Base-by-base conservation (phyloP, 2,888 invertebrate species). In the Ectropis crepuscularia region DNA sequence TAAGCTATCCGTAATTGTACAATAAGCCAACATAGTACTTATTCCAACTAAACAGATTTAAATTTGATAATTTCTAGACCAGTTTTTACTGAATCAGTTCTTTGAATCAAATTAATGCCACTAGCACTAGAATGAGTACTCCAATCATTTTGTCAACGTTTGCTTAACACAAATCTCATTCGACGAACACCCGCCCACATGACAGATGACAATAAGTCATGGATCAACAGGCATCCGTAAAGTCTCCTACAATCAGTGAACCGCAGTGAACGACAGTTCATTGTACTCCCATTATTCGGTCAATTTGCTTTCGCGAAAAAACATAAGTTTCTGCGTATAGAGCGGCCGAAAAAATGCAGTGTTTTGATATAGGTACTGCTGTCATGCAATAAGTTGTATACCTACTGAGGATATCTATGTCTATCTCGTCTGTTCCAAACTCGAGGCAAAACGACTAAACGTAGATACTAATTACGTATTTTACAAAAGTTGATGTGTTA, bases 251-350 rank as follows among this genome's bases (percentile, higher is more conserved):
- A 59, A 62, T 47, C 65, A 65, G 45, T 61, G 65, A 63, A 61
- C 66, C 65, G 58, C 57, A 65, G 10, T 58, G 53, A 68, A 61
- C 55, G 63, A 54, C 63, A 67, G 68, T 65, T 65, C 69, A 61
- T 49, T 53, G 67, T 62, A 63, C 67, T 53, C 43, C 7, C 60
- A 61, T 65, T 61, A 65, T 46, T 53, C 57, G 60, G 64, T 60
- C 60, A 65, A 57, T 48, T 57, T 53, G 53, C 5, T 38, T 58
- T 58, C 41, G 60, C 47, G 55, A 57, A 63, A 63, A 54, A 58
- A 46, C 39, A 37, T 57, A 12, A 51, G 12, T 6, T 45, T 46
- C 28, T 49, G 43, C 45, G 9, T 12, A 11, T 10, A 12, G 7
- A 55, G 39, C 6, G 10, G 9, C 9, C 12, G 16, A 55, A 55